Percentiles rank a stretch among this genome's conserved stretches.
Conservation (phyloP, 2,113 vertebrate species). For the Cyprinodon brontotheroides region DNA sequence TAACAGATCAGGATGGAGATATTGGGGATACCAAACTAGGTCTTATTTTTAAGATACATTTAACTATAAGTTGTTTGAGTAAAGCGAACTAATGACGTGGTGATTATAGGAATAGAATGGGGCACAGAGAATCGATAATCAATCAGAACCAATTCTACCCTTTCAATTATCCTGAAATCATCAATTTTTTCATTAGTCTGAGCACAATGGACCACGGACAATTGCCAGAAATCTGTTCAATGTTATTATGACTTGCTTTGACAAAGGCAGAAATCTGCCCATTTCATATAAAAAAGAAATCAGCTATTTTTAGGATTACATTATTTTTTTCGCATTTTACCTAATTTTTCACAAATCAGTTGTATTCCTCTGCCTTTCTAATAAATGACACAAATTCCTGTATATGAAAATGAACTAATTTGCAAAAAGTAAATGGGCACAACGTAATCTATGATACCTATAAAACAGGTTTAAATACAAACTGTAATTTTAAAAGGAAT, state of each 20-base stretch:
- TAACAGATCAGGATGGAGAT: too few species aligned
- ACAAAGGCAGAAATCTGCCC: neutral
- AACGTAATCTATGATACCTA: conserved; percentile 15
- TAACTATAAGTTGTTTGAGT: too few species aligned
- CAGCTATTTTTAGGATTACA: neutral
- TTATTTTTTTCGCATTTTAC: neutral
- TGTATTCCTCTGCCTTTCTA: neutral
- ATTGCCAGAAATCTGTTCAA: neutral
- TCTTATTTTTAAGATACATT: too few species aligned
- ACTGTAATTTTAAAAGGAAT: conserved; percentile 1
- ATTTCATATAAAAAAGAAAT: neutral
- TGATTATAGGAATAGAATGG: too few species aligned
- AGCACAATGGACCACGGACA: neutral
- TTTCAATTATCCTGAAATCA: too few species aligned
- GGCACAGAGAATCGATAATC: too few species aligned
- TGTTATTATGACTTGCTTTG: neutral
- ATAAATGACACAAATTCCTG: neutral
- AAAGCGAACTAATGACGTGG: too few species aligned
- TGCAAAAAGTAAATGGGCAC: neutral
- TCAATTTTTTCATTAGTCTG: too few species aligned
- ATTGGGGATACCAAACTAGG: too few species aligned
- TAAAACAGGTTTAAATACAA: conserved; percentile 9
- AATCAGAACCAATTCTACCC: too few species aligned
- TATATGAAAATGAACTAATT: conserved; percentile 1
- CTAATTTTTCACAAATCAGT: neutral